phyloP scores from a whole-genome alignment of 2,888 invertebrate species.

The Abrostola triplasia region DNA sequence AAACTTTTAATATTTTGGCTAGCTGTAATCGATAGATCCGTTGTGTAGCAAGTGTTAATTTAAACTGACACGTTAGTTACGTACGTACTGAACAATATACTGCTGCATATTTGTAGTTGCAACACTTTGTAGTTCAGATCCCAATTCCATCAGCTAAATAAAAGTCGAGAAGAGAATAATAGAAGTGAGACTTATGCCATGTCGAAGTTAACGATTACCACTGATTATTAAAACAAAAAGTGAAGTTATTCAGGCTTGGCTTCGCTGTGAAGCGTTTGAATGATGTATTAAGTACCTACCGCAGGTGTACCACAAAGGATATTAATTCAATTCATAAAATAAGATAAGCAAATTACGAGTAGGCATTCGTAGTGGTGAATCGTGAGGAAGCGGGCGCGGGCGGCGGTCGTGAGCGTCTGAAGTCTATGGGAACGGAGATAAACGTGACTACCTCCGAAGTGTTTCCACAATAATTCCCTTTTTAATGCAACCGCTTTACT shows the following conservation, averaged over 20 bases:
- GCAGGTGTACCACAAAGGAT: slow-evolving; percentile 32
- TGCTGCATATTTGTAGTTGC: too few species aligned
- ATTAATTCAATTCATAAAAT: slow-evolving; percentile 43
- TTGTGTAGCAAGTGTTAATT: too few species aligned
- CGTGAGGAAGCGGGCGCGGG: slow-evolving; percentile 43
- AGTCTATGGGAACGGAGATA: slow-evolving; percentile 53
- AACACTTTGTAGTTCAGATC: too few species aligned
- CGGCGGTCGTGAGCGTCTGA: slow-evolving; percentile 27
- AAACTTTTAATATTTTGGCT: too few species aligned
- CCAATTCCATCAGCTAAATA: too few species aligned
- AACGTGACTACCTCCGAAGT: slow-evolving; percentile 55
- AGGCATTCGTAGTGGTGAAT: slow-evolving; percentile 32
- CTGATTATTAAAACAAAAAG: too few species aligned
- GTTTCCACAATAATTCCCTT: slow-evolving; percentile 48
- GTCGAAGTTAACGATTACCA: too few species aligned
- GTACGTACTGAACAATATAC: neutral
- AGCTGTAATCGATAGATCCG: too few species aligned
- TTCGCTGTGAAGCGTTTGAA: too few species aligned
- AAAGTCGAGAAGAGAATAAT: too few species aligned
- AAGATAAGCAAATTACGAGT: slow-evolving; percentile 40
- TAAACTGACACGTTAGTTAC: neutral
- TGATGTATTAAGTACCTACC: neutral
- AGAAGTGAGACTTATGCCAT: too few species aligned
- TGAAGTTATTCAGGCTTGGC: too few species aligned
- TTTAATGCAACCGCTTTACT: slow-evolving; percentile 36